Evolutionary conservation across 53 echinoderm and acorn worm genomes (phyloP).

Genomic region (Stichopus horrens): DNA sequence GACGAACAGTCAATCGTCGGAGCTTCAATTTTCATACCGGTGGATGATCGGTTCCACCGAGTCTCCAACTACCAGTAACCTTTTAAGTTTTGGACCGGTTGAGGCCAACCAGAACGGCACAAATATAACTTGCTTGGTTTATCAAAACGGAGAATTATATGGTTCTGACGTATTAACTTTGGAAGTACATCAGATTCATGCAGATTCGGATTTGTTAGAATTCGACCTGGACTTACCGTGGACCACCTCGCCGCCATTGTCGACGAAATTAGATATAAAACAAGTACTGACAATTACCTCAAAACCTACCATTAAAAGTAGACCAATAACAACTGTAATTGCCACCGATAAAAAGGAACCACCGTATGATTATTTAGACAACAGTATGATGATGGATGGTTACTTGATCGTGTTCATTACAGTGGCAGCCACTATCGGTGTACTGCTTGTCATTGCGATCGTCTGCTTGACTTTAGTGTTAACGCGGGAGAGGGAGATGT

Average conservation of each 20-base stretch:
- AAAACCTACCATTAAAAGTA: background rate
- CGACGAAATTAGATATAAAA: background rate
- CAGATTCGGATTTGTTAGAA: background rate
- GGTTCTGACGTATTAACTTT: background rate
- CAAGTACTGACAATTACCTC: background rate
- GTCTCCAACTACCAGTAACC: background rate
- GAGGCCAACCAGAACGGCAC: background rate
- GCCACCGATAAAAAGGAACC: no score
- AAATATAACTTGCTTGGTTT: constrained; percentile 4
- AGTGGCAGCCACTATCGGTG: constrained; percentile 2
- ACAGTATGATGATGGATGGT: background rate
- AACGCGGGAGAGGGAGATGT: background rate
- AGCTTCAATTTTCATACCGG: background rate
- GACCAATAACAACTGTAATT: no score
- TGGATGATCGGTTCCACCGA: constrained; percentile 6
- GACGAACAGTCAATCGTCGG: constrained; percentile 1
- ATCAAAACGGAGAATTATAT: background rate
- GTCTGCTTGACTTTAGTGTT: constrained; percentile 37
- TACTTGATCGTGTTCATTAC: constrained; percentile 15
- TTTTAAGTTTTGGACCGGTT: constrained; percentile 31
- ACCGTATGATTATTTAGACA: no score
- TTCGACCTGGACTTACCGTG: background rate
- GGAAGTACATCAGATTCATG: background rate
- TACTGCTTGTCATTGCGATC: constrained; percentile 6
- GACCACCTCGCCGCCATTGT: background rate